Evolutionary conservation across 2,888 invertebrate genomes (phyloP).

Genomic region (Chaitophorus viminalis): DNA sequence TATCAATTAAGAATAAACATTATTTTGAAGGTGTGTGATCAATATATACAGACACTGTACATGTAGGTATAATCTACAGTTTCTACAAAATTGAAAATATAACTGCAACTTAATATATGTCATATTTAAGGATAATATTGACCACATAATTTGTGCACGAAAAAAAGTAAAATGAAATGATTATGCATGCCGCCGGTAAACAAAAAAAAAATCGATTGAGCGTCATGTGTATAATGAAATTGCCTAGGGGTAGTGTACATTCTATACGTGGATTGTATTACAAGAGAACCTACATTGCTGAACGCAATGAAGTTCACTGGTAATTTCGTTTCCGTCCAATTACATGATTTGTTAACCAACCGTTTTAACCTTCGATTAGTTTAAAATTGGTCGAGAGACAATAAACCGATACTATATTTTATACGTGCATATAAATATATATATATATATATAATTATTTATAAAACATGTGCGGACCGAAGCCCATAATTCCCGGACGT

Average conservation of each 20-base stretch:
- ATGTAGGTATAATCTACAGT: not conserved
- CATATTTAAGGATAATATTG: slow-evolving; percentile 26
- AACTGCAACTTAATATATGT: not conserved
- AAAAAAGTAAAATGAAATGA: slow-evolving; percentile 9
- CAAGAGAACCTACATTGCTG: not conserved
- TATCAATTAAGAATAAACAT: not conserved
- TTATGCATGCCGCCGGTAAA: not conserved
- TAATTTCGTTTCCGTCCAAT: slow-evolving; percentile 41
- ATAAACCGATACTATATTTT: slow-evolving; percentile 9
- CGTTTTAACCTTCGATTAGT: slow-evolving; percentile 13
- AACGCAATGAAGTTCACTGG: slow-evolving; percentile 23
- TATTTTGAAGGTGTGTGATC: not conserved
- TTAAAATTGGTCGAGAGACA: slow-evolving; percentile 2
- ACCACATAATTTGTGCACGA: not conserved
- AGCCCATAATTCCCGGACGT: slow-evolving; percentile 40
- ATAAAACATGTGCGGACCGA: slow-evolving; percentile 37
- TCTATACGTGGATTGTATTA: slow-evolving; percentile 23
- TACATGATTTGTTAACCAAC: slow-evolving; percentile 30
- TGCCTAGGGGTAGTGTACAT: slow-evolving; percentile 6
- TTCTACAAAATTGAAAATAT: not conserved
- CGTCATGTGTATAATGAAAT: slow-evolving; percentile 35
- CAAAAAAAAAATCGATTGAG: slow-evolving; percentile 18
- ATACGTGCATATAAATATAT: slow-evolving; percentile 3
- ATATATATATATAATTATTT: not conserved
- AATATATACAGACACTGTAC: not conserved